Base-by-base conservation (phyloP, 30 jellyfish, hydroid and myxozoan species). In the Turritopsis rubra region DNA sequence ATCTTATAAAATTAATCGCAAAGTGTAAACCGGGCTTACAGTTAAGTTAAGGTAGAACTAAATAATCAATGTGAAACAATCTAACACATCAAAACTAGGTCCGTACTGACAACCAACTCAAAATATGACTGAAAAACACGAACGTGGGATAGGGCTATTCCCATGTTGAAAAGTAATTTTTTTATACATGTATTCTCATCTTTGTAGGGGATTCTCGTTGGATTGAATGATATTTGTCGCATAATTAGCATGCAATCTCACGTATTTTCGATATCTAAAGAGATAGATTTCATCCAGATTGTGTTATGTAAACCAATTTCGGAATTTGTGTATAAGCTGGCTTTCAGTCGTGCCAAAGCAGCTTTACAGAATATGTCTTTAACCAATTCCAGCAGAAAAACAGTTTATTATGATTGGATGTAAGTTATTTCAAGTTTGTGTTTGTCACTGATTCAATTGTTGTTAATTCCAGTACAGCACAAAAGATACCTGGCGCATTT, bases 251-350 rank as follows among this genome's bases (percentile, higher is more conserved):
- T 71, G 41, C 88, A 82, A n/a, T 82, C 88, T 1, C 85, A 82
- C 68, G 9, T 82, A 19, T 72, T 82, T 41, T 73, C 88, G 0
- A 18, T 27, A 7, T n/a, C 77, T 7, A 1, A 23, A 22, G 30
- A 75, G 76, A 60, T 29, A 0, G 91, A 85, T 85, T 31, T 85
- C 21, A 75, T 66, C 3, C 92, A 85, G 60, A 54, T 85, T 20
- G 92, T 85, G 26, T 66, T 85, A 41, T 23, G 41, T 27, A 53
- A 79, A 77, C 92, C 92, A 16, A 53, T 71, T 19, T 60, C 88
- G 7, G 20, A 28, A 22, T 52, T 25, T 52, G 91, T 85, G 52
- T 85, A 77, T 7, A 27, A 84, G 19, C 28, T 73, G 0, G 90
- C 90, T 29, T 26, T 26, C 31, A 24, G 23, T 21, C 21, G 30